Percentiles rank a stretch among this genome's conserved stretches.
Conservation (phyloP, 2,888 invertebrate species). For the Phaedon cochleariae region DNA sequence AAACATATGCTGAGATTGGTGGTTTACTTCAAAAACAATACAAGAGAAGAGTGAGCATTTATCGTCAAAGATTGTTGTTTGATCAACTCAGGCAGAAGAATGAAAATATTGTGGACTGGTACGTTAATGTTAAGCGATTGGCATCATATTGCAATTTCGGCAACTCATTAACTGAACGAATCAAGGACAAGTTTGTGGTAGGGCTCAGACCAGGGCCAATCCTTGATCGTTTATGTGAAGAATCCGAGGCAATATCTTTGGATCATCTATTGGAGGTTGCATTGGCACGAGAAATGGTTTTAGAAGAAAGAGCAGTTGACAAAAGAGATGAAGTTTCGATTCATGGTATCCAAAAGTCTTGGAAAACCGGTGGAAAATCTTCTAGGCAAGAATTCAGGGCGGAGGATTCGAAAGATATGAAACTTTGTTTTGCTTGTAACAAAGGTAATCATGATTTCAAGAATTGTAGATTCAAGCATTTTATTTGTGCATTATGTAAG, state of each 20-base stretch:
- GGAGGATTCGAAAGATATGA: not conserved
- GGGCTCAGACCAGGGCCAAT: constrained; percentile 5
- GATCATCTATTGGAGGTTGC: constrained; percentile 1
- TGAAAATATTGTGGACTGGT: constrained; percentile 21
- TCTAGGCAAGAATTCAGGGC: not conserved
- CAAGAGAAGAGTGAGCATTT: constrained; percentile 7
- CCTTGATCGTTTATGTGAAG: constrained; percentile 19
- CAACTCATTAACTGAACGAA: constrained; percentile 1
- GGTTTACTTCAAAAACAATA: constrained; percentile 6
- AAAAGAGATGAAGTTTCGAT: not conserved
- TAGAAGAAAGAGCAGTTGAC: not conserved
- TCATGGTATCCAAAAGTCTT: not conserved
- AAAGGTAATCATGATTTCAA: constrained; percentile 14
- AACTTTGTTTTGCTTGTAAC: constrained; percentile 14
- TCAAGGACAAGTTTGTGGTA: constrained; percentile 24
- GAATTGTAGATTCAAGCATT: constrained; percentile 9
- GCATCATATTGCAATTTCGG: constrained; percentile 19
- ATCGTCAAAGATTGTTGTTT: constrained; percentile 9
- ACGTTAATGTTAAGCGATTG: constrained; percentile 12
- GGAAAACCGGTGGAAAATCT: not conserved
- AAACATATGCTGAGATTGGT: not conserved
- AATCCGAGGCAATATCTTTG: not conserved
- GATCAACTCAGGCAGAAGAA: constrained; percentile 2
- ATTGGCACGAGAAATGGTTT: constrained; percentile 4
- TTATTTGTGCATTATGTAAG: constrained; percentile 6